Conservation (phyloP, 2,797 vertebrate species). For the Onychomys leucogaster region DNA sequence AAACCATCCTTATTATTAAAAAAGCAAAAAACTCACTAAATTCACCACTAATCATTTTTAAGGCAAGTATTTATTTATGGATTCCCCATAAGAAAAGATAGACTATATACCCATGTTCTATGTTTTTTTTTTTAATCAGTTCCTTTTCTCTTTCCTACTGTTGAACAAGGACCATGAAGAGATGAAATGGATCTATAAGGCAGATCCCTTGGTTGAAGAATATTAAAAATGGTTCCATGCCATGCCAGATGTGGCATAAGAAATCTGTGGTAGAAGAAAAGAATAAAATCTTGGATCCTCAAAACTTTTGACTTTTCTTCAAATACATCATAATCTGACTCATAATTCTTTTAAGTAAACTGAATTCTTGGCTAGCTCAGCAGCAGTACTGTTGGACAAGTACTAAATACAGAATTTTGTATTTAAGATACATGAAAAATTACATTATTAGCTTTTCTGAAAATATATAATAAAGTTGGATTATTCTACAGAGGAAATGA, state of each 20-base stretch:
- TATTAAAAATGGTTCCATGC: neutral
- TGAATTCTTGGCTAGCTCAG: neutral
- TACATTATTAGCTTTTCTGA: slow-evolving; percentile 23
- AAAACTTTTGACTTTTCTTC: slow-evolving; percentile 48
- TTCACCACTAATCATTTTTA: neutral
- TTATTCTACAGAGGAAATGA: slow-evolving; percentile 23
- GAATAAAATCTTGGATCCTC: slow-evolving; percentile 22
- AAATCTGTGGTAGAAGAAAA: neutral
- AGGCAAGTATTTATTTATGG: slow-evolving; percentile 6
- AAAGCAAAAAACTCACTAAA: slow-evolving; percentile 7
- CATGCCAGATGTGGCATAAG: neutral
- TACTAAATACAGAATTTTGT: slow-evolving; percentile 32
- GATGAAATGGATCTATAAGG: neutral
- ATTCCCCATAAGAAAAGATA: slow-evolving; percentile 9
- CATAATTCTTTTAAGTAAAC: slow-evolving; percentile 20
- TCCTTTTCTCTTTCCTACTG: neutral
- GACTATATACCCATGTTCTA: neutral
- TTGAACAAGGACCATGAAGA: slow-evolving; percentile 48
- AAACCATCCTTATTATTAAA: neutral
- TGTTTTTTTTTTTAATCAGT: neutral
- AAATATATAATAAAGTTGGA: slow-evolving; percentile 20
- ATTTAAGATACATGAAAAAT: slow-evolving; percentile 28
- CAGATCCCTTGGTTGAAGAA: neutral
- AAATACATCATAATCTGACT: slow-evolving; percentile 12
- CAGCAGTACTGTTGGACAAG: neutral